phyloP scores from a whole-genome alignment of 2,797 vertebrate species.

The Labeo calbasu region DNA sequence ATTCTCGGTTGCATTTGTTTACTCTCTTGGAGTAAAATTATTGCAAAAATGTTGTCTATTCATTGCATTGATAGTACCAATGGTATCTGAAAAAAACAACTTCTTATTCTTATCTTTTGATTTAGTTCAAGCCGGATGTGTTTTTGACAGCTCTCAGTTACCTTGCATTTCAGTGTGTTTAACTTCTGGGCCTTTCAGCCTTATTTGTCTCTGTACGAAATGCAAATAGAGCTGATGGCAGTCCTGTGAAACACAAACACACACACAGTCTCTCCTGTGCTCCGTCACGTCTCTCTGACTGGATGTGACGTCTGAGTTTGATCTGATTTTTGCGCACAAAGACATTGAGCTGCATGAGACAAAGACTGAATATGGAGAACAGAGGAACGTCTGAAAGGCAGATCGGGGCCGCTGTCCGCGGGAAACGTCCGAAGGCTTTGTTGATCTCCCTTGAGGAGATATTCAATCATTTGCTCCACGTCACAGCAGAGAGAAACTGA shows the following conservation, averaged over 20 bases:
- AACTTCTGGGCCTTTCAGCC: not conserved
- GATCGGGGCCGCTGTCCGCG: not conserved
- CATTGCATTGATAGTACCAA: not conserved
- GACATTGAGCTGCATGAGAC: conserved; percentile 11
- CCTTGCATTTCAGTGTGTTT: conserved; percentile 14
- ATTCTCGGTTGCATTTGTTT: too few species aligned
- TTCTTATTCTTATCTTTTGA: not conserved
- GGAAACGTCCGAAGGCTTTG: not conserved
- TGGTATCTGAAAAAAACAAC: not conserved
- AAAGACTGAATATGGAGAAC: not conserved
- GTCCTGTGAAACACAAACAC: conserved; percentile 31
- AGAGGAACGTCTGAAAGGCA: not conserved
- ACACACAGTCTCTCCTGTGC: not conserved
- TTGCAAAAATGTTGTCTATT: too few species aligned
- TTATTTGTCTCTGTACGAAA: conserved; percentile 30
- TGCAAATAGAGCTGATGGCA: conserved; percentile 29
- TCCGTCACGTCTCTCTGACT: conserved; percentile 3
- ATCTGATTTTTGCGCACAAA: conserved; percentile 1
- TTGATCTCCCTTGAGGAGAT: conserved; percentile 16
- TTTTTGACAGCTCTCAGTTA: not conserved
- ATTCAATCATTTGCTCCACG: conserved; percentile 11
- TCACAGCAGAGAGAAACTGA: conserved; percentile 25
- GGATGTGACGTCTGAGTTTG: conserved; percentile 32
- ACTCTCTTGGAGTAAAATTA: too few species aligned
- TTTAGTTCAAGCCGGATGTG: not conserved